Percentiles rank a stretch among this genome's conserved stretches.
These are phyloP conservation scores for Syngnathus rostellatus DNA, from an alignment of 2,797 vertebrate genomes.

Conservation along the genomic window DNA sequence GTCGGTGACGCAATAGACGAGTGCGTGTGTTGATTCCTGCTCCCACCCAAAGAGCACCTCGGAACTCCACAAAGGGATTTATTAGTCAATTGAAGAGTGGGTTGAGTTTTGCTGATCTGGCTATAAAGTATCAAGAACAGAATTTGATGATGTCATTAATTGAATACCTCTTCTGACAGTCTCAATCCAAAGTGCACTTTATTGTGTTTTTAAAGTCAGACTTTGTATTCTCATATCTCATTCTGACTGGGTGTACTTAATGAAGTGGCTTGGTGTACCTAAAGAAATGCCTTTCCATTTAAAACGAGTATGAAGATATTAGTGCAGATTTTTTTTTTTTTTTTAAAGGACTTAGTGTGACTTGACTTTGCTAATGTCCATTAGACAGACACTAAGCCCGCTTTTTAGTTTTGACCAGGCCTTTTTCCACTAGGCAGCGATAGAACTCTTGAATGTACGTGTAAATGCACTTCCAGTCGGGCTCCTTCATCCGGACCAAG, in stretches of 20 bases:
- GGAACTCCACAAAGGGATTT: no score
- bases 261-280: background rate
- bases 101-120: no score
- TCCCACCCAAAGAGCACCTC: no score
- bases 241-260: background rate
- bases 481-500: conserved; percentile 91
- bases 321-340: no score
- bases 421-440: conserved; percentile 96
- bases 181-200: background rate
- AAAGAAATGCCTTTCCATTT: background rate
- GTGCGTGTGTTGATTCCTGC: no score
- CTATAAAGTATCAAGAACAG: no score
- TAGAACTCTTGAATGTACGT: conserved; percentile 99
- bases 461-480: conserved; percentile 99
- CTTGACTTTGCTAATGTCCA: background rate
- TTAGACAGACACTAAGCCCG: conserved; percentile 29
- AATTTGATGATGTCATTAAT: background rate
- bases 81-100: no score
- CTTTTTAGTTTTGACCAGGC: conserved; percentile 98
- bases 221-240: background rate
- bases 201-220: background rate
- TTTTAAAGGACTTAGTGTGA: background rate
- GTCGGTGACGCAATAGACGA: no score
- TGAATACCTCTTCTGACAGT: background rate
- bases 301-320: background rate